phyloP scores from a whole-genome alignment of 2,113 vertebrate genomes.

The Lophotis ruficrista region DNA sequence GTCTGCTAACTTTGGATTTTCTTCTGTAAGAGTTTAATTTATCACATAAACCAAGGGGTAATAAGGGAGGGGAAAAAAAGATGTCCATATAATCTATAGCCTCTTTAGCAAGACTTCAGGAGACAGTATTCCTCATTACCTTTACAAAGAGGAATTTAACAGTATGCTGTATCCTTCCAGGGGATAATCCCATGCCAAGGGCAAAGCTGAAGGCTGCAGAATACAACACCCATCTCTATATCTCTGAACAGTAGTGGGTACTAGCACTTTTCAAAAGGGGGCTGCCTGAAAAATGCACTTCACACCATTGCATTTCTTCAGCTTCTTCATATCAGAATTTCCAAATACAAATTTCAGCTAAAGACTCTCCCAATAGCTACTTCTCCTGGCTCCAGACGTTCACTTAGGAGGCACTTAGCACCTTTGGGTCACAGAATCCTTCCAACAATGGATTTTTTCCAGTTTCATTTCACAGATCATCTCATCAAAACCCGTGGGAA shows the following conservation, averaged over 20 bases:
- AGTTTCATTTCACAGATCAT: not conserved
- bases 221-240: not conserved
- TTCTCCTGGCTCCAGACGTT: not conserved
- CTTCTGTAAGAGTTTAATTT: not conserved
- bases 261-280: not conserved
- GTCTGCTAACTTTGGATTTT: not conserved
- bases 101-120: not conserved
- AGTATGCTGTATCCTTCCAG: not conserved
- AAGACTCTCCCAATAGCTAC: not conserved
- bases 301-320: not conserved
- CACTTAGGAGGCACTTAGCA: not conserved
- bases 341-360: not conserved
- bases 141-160: conserved; percentile 2
- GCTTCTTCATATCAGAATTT: not conserved
- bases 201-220: not conserved
- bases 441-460: not conserved
- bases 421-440: not conserved
- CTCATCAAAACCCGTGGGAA: not conserved
- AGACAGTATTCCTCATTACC: not conserved
- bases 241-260: not conserved
- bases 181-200: not conserved
- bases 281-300: not conserved
- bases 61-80: not conserved
- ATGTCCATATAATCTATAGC: not conserved
- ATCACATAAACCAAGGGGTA: not conserved